Base-by-base conservation (phyloP, 2,888 invertebrate genomes). In the Drosophila fungiperda region DNA sequence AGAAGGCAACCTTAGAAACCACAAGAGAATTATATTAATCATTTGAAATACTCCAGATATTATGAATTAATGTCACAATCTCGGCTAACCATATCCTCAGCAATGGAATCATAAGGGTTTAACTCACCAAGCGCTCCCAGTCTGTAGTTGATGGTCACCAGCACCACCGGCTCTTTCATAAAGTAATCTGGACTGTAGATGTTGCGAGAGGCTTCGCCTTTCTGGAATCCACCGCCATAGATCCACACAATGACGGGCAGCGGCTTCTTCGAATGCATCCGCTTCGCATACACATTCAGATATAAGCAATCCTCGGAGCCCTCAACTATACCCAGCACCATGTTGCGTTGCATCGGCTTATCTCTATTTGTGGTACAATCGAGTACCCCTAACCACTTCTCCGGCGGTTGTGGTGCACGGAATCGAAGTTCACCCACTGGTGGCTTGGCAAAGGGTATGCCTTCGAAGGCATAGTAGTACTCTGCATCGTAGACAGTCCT, bases 251-350 rank as follows among this genome's bases (percentile, higher is more conserved):
- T 93, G 0, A 94, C 93, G 1, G 93, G 93, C 35, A 91, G 70
- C 3, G 83, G 89, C 75, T 75, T 78, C 58, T 35, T 69, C 52
- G 59, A 80, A 64, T 38, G 73, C 76, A 93, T 80, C 57, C 80
- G 70, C 68, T 91, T 92, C 0, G 81, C 81, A 65, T 92, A 93
- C 0, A 94, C 91, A 87, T 94, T 94, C 20, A 94, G 80, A 81
- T 94, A 93, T 1, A 94, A 85, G 68, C 94, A 95, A 77, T 94
- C 94, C 86, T 95, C 95, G 17, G 92, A 89, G 3, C 94, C 94
- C n/a, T 88, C 79, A 0, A 78, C 59, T 5, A 78, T 35, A 17
- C 93, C 87, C 38, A 92, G 64, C 1, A 93, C 60, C 38, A 90
- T 73, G 75, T 93, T 89, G 33, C 77, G 79, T 66, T 94, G 93